Evolutionary conservation across 2,797 vertebrate species (phyloP), one percentile per base, ranked within the genome.

Genomic region (Paramormyrops hopkinsi): DNA sequence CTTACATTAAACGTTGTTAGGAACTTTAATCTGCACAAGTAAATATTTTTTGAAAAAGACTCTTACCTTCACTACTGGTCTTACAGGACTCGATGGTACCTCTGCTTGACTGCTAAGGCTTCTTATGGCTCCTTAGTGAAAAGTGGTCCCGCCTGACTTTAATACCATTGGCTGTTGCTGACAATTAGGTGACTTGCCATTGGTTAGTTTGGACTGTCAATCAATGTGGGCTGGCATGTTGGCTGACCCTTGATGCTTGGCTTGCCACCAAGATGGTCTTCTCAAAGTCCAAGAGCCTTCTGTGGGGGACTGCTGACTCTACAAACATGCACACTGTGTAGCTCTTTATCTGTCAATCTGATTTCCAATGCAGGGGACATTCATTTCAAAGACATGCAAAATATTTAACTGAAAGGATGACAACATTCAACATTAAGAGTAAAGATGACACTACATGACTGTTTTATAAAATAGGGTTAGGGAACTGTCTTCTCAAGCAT

Each of bases 11-110:
- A 9, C 44, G 1, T 79, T 33, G 22, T 33, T 7, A 51, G 22
- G 50, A 79, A 48, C 22, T 51, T 51, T 79, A 17, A 44, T 7
- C 91, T 92, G 86, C 92, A 92, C 93, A 89, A 93, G 92, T 90
- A 90, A 90, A 91, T 91, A 29, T 85, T 54, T 22, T 14, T 69
- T 22, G 0, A 29, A 87, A 12, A 4, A 25, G 9, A 86, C 7
- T 41, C 89, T 76, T 89, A 89, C 89, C 89, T 87, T 89, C 62
- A 87, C 89, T 53, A 25, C 25, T 41, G 59, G 62, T 41, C 25
- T 76, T 44, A 19, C 37, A 41, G 69, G 89, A 89, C 83, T 84
- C 69, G 89, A 87, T 89, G 89, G 84, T 87, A 44, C 62, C n/a
- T 76, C 29, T 54, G 62, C 33, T 54, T 44, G 29, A 50, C 83